Evolutionary conservation across 2,113 vertebrate species (phyloP).

Genomic region (Drymodes brunneopygia): DNA sequence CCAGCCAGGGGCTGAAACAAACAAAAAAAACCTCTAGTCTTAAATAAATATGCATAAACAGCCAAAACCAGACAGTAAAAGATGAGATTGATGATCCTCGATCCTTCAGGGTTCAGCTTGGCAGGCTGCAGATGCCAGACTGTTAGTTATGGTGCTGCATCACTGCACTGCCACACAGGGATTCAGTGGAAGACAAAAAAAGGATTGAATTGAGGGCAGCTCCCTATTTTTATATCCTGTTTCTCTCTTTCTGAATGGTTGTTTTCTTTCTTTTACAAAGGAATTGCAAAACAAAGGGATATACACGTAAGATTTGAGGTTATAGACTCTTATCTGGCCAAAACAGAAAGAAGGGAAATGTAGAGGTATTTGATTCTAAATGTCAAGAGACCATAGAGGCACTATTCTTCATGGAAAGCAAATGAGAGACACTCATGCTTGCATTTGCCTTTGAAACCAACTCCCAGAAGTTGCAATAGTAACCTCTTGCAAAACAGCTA

Average conservation of each 20-base stretch:
- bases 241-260: neutral
- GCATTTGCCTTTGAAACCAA: neutral
- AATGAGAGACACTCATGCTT: neutral
- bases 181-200: neutral
- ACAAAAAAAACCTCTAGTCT: neutral
- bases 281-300: conserved; percentile 25
- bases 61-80: neutral
- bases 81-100: neutral
- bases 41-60: neutral
- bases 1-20: neutral
- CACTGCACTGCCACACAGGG: neutral
- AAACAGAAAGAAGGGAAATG: neutral
- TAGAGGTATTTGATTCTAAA: conserved; percentile 7
- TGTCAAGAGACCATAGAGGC: neutral
- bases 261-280: conserved; percentile 13
- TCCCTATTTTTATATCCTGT: neutral
- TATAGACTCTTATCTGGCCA: conserved; percentile 5
- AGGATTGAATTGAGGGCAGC: neutral
- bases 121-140: neutral
- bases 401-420: neutral
- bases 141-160: neutral
- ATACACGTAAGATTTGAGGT: neutral
- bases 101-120: neutral
- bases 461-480: neutral
- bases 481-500: neutral